Conservation (phyloP, 2,797 vertebrate genomes). For the Malurus splendens region DNA sequence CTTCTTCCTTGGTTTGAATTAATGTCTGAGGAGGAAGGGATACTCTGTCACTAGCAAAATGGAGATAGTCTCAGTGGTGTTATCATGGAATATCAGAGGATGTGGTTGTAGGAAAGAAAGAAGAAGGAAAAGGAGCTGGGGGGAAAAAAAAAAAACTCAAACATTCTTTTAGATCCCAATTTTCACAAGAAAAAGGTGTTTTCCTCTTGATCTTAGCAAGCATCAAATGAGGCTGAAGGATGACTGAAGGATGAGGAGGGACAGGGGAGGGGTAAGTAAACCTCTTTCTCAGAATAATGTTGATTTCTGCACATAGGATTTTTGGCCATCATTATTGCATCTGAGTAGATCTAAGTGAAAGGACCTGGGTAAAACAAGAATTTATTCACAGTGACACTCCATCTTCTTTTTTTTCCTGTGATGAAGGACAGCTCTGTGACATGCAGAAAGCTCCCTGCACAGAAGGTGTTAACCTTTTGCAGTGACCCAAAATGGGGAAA, state of each 20-base stretch:
- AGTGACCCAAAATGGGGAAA: neutral
- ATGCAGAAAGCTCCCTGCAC: neutral
- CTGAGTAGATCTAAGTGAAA: neutral
- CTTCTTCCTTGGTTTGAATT: neutral
- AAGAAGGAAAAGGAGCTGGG: neutral
- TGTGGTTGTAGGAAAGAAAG: neutral
- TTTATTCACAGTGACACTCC: neutral
- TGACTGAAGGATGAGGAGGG: neutral
- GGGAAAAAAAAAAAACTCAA: neutral
- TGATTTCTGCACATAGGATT: neutral
- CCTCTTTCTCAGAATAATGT: neutral
- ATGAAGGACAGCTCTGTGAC: neutral
- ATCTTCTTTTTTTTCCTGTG: neutral
- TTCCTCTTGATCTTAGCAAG: neutral
- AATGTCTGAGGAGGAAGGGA: neutral
- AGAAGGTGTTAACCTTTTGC: slow-evolving; percentile 14
- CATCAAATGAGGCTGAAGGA: neutral
- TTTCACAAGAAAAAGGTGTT: neutral
- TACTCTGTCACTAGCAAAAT: neutral
- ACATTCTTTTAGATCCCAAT: neutral
- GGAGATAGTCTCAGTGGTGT: neutral
- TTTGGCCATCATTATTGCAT: neutral
- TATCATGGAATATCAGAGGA: neutral
- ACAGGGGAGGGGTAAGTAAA: neutral
- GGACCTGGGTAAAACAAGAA: neutral